phyloP scores from a whole-genome alignment of 2,797 vertebrate species.

The Trachops cirrhosus region DNA sequence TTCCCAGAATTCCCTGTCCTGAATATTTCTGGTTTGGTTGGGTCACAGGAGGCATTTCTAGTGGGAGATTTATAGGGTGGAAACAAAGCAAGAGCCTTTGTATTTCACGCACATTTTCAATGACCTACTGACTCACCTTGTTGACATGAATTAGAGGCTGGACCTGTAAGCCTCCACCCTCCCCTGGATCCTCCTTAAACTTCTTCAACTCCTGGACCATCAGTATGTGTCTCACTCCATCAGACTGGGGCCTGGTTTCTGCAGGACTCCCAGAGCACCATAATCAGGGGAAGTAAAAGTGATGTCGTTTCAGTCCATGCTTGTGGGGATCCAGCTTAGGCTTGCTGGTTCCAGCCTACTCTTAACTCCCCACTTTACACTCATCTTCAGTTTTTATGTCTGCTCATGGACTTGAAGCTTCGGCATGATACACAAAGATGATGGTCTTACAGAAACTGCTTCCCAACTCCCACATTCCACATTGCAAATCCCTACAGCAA shows the following conservation, averaged over 20 bases:
- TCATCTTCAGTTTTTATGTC: background rate
- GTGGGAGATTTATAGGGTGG: background rate
- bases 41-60: background rate
- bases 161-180: background rate
- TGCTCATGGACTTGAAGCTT: background rate
- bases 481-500: background rate
- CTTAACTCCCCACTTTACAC: background rate
- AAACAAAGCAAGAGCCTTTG: background rate
- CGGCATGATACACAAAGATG: background rate
- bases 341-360: background rate
- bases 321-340: background rate
- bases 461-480: background rate
- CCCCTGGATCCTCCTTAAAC: background rate
- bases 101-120: background rate
- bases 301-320: accelerated
- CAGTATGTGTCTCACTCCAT: background rate
- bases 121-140: background rate
- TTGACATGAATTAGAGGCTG: background rate
- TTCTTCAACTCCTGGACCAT: background rate
- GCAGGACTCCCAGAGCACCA: background rate
- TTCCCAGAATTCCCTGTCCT: background rate
- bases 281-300: accelerated
- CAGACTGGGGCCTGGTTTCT: background rate
- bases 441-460: background rate
- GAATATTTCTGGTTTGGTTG: background rate